A percentile compares a stretch with the other conserved stretches of the same genome.
Conservation (phyloP, 2,797 vertebrate genomes). For the Miichthys miiuy region DNA sequence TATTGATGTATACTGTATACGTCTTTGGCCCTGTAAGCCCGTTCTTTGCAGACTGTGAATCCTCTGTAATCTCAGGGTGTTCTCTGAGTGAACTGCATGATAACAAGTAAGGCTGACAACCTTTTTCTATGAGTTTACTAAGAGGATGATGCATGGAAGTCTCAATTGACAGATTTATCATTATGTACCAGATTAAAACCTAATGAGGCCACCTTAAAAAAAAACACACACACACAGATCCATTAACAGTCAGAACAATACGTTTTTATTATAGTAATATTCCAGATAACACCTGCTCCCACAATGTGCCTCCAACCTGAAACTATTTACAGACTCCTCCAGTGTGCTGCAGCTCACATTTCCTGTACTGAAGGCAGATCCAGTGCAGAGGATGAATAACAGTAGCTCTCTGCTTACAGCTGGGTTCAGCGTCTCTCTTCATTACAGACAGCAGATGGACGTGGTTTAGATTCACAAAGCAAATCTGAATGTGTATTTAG, state of each 20-base stretch:
- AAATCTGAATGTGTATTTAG: neutral
- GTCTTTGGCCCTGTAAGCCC: too few relatives aligned
- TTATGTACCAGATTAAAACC: neutral
- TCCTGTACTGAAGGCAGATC: slow-evolving; percentile 24
- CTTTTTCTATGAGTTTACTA: too few relatives aligned
- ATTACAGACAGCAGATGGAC: neutral
- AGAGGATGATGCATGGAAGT: too few relatives aligned
- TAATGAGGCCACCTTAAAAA: neutral
- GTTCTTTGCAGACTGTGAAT: too few relatives aligned
- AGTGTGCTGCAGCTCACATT: slow-evolving; percentile 33
- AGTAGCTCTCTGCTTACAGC: slow-evolving; percentile 5
- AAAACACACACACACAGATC: neutral
- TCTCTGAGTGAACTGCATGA: too few relatives aligned
- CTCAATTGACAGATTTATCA: too few relatives aligned
- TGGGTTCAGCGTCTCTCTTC: slow-evolving; percentile 1
- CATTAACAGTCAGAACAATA: slow-evolving; percentile 52
- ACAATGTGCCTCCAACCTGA: slow-evolving; percentile 67
- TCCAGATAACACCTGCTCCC: slow-evolving; percentile 74
- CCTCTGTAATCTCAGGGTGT: too few relatives aligned
- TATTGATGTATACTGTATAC: too few relatives aligned
- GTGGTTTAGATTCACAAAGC: neutral
- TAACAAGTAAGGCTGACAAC: too few relatives aligned
- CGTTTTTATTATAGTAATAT: slow-evolving; percentile 77
- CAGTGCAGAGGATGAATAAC: slow-evolving; percentile 4
- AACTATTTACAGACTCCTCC: slow-evolving; percentile 78